Base-by-base conservation (phyloP, 2,888 invertebrate species). In the Chironomus tentans region DNA sequence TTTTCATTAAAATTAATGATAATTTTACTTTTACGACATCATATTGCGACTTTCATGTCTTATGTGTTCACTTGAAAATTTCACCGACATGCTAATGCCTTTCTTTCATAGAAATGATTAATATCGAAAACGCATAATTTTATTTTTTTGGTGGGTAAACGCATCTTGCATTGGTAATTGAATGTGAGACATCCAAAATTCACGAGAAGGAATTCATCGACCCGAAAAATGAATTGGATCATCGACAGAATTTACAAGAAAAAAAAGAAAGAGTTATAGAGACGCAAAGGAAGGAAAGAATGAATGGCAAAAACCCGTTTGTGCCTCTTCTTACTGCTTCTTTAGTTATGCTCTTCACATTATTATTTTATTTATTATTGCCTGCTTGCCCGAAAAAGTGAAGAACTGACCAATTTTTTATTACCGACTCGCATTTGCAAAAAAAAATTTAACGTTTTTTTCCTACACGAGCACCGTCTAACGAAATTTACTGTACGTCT, bases 141-240 rank as follows among this genome's bases (percentile, higher is more conserved):
- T 28, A 4, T 10, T 2, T 10, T 38, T 38, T 38, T 38, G 38
- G 38, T 38, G 1, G 38, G 2, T 38, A 38, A 2, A 38, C 38
- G 38, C 38, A 38, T 38, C 38, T 38, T 38, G 10, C 38, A 38
- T 38, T 10, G 38, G 10, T 38, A 38, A 38, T 38, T 38, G 10
- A 38, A 7, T 38, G 10, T 38, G 38, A 38, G 38, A 56, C 56
- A 56, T 15, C 3, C 18, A 15, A 56, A 56, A n/a, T 38, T 38
- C 38, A 15, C 56, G 56, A 56, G 18, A 15, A 56, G 7, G 65
- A 65, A 65, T 21, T 21, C 65, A 65, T 21, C 65, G 21, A 62
- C 62, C 56, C 56, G 56, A 65, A 65, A 65, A 56, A 56, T 65
- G 65, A 65, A 65, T 65, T 65, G 65, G 65, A 65, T 65, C 65